phyloP scores from a whole-genome alignment of 2,888 invertebrate genomes.

The Chrysopilus asiliformis region DNA sequence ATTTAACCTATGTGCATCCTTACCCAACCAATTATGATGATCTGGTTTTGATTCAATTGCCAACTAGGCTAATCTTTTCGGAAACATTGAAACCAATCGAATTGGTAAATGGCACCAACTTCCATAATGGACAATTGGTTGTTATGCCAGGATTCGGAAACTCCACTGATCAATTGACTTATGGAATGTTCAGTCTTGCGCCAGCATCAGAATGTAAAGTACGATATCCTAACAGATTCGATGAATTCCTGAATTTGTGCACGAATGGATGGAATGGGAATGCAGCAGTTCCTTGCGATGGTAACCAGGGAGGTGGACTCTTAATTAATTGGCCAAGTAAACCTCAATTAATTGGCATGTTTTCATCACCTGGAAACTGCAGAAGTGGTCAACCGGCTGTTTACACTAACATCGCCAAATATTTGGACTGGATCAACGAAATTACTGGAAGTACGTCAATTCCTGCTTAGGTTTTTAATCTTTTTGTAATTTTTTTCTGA shows the following conservation, averaged over 20 bases:
- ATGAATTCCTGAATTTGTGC: slow-evolving; percentile 8
- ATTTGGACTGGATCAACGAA: slow-evolving; percentile 6
- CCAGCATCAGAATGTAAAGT: slow-evolving; percentile 4
- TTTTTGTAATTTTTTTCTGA: too few species aligned
- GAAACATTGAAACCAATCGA: slow-evolving; percentile 1
- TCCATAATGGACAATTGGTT: background rate
- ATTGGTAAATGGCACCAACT: background rate
- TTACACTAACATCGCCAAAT: slow-evolving; percentile 6
- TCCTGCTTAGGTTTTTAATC: too few species aligned
- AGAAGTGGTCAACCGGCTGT: slow-evolving; percentile 5
- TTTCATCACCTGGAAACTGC: slow-evolving; percentile 4
- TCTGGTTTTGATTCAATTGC: slow-evolving; percentile 2
- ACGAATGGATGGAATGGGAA: slow-evolving; percentile 7
- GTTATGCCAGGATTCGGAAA: slow-evolving; percentile 9
- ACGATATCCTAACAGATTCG: slow-evolving; percentile 3
- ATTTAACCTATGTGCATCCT: background rate
- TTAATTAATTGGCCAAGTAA: slow-evolving; percentile 5
- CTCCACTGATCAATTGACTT: background rate
- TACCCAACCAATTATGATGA: slow-evolving; percentile 1
- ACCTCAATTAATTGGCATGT: slow-evolving; percentile 6
- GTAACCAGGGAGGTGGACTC: slow-evolving; percentile 10
- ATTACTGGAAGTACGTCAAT: too few species aligned
- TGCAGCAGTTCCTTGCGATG: slow-evolving; percentile 7
- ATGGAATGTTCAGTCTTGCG: slow-evolving; percentile 4
- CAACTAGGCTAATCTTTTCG: background rate